Evolutionary conservation across 2,888 invertebrate genomes (phyloP).

Genomic region (Frankliniella fusca): DNA sequence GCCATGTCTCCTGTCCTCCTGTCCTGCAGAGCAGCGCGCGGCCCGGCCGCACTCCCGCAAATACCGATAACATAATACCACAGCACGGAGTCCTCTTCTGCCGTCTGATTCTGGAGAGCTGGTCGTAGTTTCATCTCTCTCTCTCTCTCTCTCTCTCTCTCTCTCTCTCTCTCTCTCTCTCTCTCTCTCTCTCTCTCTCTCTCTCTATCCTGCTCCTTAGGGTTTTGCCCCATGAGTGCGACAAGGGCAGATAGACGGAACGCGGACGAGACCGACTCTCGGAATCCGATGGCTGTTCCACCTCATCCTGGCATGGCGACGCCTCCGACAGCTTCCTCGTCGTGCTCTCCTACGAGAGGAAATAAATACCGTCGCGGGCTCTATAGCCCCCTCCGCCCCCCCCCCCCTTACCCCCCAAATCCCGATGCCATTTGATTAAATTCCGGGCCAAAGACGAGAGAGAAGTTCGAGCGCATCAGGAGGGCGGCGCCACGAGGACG

Average conservation of each 20-base stretch:
- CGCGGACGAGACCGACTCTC: no score
- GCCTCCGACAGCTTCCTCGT: not conserved
- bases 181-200: no score
- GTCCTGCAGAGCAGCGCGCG: no score
- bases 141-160: no score
- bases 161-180: no score
- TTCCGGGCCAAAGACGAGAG: not conserved
- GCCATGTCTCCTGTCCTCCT: not conserved
- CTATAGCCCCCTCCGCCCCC: not conserved
- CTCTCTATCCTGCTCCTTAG: no score
- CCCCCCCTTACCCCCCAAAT: not conserved
- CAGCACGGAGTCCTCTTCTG: not conserved
- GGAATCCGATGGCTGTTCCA: no score
- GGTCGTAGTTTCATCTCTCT: no score
- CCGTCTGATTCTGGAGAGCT: no score
- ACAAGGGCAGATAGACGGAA: no score
- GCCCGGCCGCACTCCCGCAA: not conserved
- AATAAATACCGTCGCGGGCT: not conserved
- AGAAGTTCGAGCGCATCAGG: not conserved
- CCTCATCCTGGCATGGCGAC: not conserved
- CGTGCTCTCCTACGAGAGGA: no score
- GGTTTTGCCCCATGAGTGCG: no score
- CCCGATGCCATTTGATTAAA: not conserved
- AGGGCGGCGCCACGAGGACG: not conserved
- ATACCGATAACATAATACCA: slow-evolving; percentile 5